phyloP scores from a whole-genome alignment of 2,113 vertebrate species.

The Todiramphus saurophagus region DNA sequence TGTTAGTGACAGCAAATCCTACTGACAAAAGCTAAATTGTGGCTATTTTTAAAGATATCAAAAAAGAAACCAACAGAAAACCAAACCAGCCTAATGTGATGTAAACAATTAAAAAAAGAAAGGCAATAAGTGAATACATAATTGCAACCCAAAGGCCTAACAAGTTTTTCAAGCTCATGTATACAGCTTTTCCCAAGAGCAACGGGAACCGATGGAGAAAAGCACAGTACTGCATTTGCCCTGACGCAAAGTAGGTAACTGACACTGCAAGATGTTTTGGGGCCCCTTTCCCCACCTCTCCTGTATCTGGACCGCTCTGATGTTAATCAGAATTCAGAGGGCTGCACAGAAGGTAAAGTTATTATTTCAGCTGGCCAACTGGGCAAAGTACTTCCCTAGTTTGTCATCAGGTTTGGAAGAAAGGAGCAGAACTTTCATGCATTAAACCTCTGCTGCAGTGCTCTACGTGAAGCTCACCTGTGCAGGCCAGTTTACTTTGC shows the following conservation, averaged over 20 bases:
- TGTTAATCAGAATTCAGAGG: not conserved
- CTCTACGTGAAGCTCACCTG: not conserved
- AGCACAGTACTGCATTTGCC: not conserved
- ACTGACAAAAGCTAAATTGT: not conserved
- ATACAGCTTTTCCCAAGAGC: not conserved
- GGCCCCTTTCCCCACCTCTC: not conserved
- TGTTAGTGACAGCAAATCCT: not conserved
- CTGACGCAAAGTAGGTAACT: not conserved
- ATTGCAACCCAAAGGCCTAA: not conserved
- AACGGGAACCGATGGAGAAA: not conserved
- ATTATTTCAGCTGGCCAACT: not conserved
- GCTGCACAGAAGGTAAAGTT: not conserved
- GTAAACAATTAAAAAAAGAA: not conserved
- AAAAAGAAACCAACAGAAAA: not conserved
- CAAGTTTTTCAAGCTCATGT: not conserved
- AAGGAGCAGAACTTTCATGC: not conserved
- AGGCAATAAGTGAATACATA: not conserved
- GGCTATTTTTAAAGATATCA: not conserved
- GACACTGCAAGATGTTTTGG: not conserved
- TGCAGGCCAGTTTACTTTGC: not conserved
- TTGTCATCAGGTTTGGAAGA: not conserved
- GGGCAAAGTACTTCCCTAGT: not conserved
- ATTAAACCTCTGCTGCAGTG: not conserved
- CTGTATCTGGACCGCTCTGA: not conserved
- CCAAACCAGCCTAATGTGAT: not conserved